Base-by-base conservation (phyloP, 2,797 vertebrate genomes). In the Myotis planiceps region DNA sequence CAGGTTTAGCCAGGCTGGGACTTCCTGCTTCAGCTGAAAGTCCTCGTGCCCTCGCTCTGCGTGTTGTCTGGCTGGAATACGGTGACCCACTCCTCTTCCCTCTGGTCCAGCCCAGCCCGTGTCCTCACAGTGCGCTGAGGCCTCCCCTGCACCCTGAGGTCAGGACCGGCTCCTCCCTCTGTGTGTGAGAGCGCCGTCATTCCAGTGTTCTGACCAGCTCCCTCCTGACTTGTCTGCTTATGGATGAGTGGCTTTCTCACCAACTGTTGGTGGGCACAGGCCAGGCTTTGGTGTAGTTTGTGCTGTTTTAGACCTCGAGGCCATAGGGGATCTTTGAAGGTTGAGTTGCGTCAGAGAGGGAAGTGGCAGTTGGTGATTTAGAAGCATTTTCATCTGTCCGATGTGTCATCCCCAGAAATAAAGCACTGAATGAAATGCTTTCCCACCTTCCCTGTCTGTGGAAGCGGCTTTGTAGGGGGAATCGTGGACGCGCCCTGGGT, bases 1-100 rank as follows among this genome's bases (percentile, higher is more conserved):
- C 47, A 13, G 6, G 19, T 16, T 63, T 45, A 83, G 94, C n/a
- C 34, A n/a, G 16, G 9, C n/a, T 47, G 9, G 14, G 29, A 9
- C 32, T 68, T 88, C 47, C 7, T 75, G n/a, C 39, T 92, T 37
- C 68, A 68, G 39, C 27, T 68, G 16, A 14, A 51, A 42, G 21
- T 66, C 29, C 60, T 60, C 82, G 15, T 34, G 15, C 29, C n/a
- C 95, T 74, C 89, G 71, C 9, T 85, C 34, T 34, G 42, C 10
- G 18, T 71, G 19, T 29, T 42, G 6, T 65, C 34, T 91, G 47
- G 29, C 78, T 60, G 37, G 71, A 60, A 32, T 32, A 7, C 8
- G 18, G 5, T 79, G 66, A 4, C 12, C 58, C 8, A 23, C 6
- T 60, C n/a, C 19, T 88, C 18, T 83, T 60, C 32, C 93, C 63